Percentiles rank a stretch among this genome's conserved stretches.
These are phyloP conservation scores for Drosophila neonasuta DNA, from an alignment of 2,888 invertebrate species.

Conservation along the genomic window DNA sequence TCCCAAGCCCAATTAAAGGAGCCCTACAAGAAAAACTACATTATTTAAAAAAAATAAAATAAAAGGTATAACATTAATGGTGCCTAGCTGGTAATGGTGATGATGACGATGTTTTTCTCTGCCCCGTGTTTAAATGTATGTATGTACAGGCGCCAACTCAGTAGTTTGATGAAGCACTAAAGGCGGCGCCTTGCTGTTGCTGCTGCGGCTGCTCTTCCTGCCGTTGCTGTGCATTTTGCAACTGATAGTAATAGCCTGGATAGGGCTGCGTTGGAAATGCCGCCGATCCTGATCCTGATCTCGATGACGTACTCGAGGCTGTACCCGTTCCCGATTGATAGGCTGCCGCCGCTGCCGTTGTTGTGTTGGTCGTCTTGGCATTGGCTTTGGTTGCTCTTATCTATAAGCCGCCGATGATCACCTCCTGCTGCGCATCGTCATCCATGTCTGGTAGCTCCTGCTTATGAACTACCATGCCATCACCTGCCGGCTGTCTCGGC, in stretches of 20 bases:
- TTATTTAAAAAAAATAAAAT: constrained; percentile 42
- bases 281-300: constrained; percentile 3
- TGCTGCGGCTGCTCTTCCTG: constrained; percentile 37
- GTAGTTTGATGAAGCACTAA: constrained; percentile 48
- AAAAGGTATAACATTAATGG: constrained; percentile 53
- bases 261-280: constrained; percentile 41
- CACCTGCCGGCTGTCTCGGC: constrained; percentile 83
- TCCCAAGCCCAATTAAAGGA: constrained; percentile 42
- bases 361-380: constrained; percentile 49
- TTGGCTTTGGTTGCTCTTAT: constrained; percentile 71
- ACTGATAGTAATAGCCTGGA: constrained; percentile 58
- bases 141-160: constrained; percentile 53
- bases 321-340: constrained; percentile 30
- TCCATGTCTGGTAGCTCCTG: constrained; percentile 82
- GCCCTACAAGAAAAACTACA: constrained; percentile 48
- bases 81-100: constrained; percentile 58
- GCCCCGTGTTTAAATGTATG: constrained; percentile 8
- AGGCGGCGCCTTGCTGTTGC: constrained; percentile 34
- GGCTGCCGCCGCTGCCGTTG: constrained; percentile 42
- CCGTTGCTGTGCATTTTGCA: constrained; percentile 45
- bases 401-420: constrained; percentile 81
- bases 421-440: constrained; percentile 82
- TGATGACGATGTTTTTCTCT: constrained; percentile 47
- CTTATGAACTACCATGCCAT: constrained; percentile 80
- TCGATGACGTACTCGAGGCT: constrained; percentile 20